Evolutionary conservation across 2,113 vertebrate species (phyloP), one percentile per base, ranked within the genome.

Genomic region (Chloebia gouldiae): DNA sequence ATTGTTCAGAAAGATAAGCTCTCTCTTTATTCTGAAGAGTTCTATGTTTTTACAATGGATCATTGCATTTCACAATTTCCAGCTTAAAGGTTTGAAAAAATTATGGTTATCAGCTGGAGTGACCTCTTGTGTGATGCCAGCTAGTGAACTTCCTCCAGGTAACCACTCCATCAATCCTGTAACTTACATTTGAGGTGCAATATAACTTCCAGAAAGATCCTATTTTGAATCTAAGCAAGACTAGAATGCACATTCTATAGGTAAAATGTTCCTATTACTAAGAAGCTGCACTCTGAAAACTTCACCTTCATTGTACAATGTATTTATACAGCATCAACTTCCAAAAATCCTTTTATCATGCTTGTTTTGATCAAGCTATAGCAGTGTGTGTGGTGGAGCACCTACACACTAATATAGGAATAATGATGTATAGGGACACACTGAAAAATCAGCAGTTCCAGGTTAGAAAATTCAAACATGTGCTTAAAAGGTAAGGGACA

Each of bases 1-100:
- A 93, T 94, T 98, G 92, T 92, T 97, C 91, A 95, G 95, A 84
- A 95, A 94, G 81, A n/a, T 86, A 85, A 95, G 60, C 86, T 76
- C 72, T 60, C 69, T 92, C 86, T 93, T 86, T 85, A 37, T 44
- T 91, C 86, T 84, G 86, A 88, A 95, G 79, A 76, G 60, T 89
- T 60, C 66, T 90, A 2, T 39, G 57, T 92, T 96, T 90, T 61
- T 88, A 45, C 0, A 7, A 45, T 70, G 50, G 68, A 87, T 89
- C 68, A 39, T 56, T 60, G 68, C 35, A 22, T 63, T 88, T 77
- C 20, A 80, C 2, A 13, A 44, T 70, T 93, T 84, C 24, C 54
- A 82, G 69, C 12, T 86, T 80, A 83, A 16, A 28, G 31, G 5
- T 12, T 25, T 82, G 33, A 33, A 79, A 79, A 86, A 64, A 35